Evolutionary conservation across 2,888 invertebrate genomes (phyloP), one percentile per base, ranked within the genome.

Genomic region (Merodon equestris): DNA sequence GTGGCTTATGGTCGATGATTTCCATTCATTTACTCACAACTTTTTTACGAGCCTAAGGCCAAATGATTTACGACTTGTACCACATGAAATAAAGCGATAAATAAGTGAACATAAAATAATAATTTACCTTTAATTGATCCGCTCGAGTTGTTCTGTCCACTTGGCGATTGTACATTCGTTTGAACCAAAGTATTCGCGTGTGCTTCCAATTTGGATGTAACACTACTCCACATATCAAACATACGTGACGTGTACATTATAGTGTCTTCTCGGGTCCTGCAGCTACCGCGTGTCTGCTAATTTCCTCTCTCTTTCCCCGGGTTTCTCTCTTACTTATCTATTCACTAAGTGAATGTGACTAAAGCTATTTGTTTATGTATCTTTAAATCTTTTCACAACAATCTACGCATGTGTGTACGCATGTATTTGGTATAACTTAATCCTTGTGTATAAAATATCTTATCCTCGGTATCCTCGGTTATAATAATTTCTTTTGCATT

Each of bases 191-290:
- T 88, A 84, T 88, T 88, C 74, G 89, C 88, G 86, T 89, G 89
- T 82, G 89, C 89, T 87, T 89, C 89, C 86, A 89, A 85, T 86
- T 89, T 89, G 84, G 89, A 88, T 85, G 89, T 89, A 84, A 89
- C 89, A 85, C 88, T 89, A 86, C 88, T 89, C 89, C 89, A 89
- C 89, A 89, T 89, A 85, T 89, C 89, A 88, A 89, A 89, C 89
- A 89, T 89, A 85, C 89, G 88, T 87, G 89, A 88, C 86, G 89
- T 89, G 88, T 89, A 89, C 89, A 89, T 89, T 87, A 87, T 88
- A 86, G 84, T 81, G 77, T 76, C 58, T 70, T 79, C 66, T 67
- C 67, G 68, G 53, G 63, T 27, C 27, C 27, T 40, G 50, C 44
- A 60, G 48, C 75, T 48, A 66, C 47, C 34, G 50, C 54, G 53